These are phyloP conservation scores for Limnephilus marmoratus DNA, from an alignment of 2,888 invertebrate genomes.

Conservation along the genomic window DNA sequence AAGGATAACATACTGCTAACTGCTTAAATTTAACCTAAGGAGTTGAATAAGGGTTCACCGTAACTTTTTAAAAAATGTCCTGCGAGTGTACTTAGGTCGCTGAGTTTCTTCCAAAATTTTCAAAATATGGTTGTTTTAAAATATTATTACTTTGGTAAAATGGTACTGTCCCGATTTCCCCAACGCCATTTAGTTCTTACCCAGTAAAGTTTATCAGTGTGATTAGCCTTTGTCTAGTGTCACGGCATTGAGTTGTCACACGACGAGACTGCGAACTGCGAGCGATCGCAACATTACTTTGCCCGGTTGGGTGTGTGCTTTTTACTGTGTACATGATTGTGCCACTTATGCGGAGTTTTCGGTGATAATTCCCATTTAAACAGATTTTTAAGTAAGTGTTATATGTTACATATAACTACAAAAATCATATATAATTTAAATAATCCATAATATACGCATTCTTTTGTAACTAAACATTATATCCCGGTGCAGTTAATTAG, in stretches of 20 bases:
- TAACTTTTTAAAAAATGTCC: background rate
- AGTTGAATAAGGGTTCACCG: no score
- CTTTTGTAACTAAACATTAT: conserved; percentile 46
- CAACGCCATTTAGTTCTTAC: conserved; percentile 6
- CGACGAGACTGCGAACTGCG: conserved; percentile 73
- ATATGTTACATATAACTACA: background rate
- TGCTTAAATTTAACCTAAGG: background rate
- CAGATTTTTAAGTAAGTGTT: conserved; percentile 57
- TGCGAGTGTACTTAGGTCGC: background rate
- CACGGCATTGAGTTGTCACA: conserved; percentile 76
- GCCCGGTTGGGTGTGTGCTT: conserved; percentile 77
- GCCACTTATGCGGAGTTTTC: conserved; percentile 79
- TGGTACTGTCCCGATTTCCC: background rate
- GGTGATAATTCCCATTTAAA: conserved; percentile 73
- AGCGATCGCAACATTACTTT: conserved; percentile 76
- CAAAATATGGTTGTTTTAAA: background rate
- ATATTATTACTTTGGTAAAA: background rate
- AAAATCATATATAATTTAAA: conserved; percentile 10
- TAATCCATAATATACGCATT: conserved; percentile 10
- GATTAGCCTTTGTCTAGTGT: conserved; percentile 69
- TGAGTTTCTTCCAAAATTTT: background rate
- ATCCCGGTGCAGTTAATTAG: conserved; percentile 62
- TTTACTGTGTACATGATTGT: conserved; percentile 76
- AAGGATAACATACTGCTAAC: background rate
- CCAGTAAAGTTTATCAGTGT: conserved; percentile 11